phyloP scores from a whole-genome alignment of 2,113 vertebrate species.

The Laticauda colubrina region DNA sequence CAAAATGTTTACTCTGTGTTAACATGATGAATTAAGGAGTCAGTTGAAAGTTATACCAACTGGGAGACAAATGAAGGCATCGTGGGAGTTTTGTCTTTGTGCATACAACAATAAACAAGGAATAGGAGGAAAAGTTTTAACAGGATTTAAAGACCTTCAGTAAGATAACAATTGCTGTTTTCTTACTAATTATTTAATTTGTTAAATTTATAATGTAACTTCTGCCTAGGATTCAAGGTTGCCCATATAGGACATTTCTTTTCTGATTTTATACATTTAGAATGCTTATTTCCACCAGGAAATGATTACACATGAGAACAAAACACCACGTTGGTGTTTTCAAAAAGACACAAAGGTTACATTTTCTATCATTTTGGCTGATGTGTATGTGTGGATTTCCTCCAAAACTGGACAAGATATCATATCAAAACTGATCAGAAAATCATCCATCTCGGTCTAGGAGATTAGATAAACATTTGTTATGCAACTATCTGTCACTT shows the following conservation, averaged over 20 bases:
- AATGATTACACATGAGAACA: neutral
- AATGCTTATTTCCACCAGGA: neutral
- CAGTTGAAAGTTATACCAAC: constrained; percentile 3
- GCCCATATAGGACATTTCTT: neutral
- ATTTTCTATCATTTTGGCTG: too few relatives aligned
- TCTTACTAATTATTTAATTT: neutral
- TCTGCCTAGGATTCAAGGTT: neutral
- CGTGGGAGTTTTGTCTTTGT: neutral
- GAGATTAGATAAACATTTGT: neutral
- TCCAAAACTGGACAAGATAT: too few relatives aligned
- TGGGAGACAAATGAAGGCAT: neutral
- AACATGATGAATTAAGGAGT: constrained; percentile 45
- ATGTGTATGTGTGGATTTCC: too few relatives aligned
- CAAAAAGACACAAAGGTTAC: too few relatives aligned
- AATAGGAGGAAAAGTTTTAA: neutral
- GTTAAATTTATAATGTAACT: neutral
- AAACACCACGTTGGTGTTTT: too few relatives aligned
- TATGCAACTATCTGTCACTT: neutral
- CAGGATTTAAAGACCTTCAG: neutral
- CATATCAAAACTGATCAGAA: neutral
- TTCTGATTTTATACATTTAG: neutral
- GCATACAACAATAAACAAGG: neutral
- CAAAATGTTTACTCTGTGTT: constrained; percentile 43
- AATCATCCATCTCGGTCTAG: neutral
- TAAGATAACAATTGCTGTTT: neutral